Evolutionary conservation across 2,888 invertebrate species (phyloP), one percentile per base, ranked within the genome.

Genomic region (Colletes collaris): DNA sequence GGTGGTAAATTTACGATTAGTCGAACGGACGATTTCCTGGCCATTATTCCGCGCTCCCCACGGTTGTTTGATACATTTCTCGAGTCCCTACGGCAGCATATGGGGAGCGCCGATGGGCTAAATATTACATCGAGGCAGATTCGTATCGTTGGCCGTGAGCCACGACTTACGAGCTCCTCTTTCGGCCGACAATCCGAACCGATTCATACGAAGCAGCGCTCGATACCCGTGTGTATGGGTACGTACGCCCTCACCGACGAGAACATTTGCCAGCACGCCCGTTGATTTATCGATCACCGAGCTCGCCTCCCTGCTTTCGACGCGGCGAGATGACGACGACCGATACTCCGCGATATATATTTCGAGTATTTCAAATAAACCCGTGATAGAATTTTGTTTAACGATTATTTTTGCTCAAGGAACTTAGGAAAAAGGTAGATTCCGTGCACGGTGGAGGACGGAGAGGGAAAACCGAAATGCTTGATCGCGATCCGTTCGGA

Each of bases 81-180:
- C 81, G 78, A 62, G 66, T 27, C 70, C 82, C 70, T 75, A 82
- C 86, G 77, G 79, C 82, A 65, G 86, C 88, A 88, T 86, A 88
- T 86, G 89, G 89, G 87, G 83, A 89, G 86, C 88, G 89, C 82
- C 86, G 87, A 88, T 85, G 84, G 86, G 86, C 89, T 89, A 87
- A 89, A 88, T 83, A 87, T 89, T 89, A 88, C 85, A 89, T 88
- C 84, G 83, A 81, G 79, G 83, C 84, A 87, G 87, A 90, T 90
- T 86, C 86, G 83, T 89, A 87, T 89, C 87, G 82, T 80, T 79
- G 79, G 68, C 82, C 83, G 81, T 81, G 82, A 87, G 83, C 83
- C 85, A 87, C 81, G 82, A 87, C 78, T 83, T 83, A 76, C 83
- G 79, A 83, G 76, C 79, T 77, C 77, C 76, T 81, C 82, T 85